phyloP scores from a whole-genome alignment of 2,113 vertebrate species.

The Conger conger region DNA sequence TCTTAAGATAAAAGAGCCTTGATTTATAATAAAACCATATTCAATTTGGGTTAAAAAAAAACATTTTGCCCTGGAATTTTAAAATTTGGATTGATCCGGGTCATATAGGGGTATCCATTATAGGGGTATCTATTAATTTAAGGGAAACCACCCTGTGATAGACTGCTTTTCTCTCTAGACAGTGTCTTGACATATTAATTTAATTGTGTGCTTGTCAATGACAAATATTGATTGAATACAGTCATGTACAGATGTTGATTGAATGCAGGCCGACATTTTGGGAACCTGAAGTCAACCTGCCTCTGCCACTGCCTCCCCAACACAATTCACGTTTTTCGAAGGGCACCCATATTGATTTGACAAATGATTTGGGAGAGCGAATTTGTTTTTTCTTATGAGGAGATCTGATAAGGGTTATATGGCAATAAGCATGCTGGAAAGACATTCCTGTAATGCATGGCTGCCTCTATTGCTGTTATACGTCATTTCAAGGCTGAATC shows the following conservation, averaged over 20 bases:
- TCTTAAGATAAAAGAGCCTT: not conserved
- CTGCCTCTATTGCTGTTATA: slow-evolving; percentile 5
- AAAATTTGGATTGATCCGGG: not conserved
- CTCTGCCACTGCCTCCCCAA: not conserved
- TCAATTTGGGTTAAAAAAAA: not conserved
- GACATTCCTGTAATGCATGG: slow-evolving; percentile 29
- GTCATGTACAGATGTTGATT: not conserved
- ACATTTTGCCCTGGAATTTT: not conserved
- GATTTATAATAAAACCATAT: not conserved
- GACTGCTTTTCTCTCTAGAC: not conserved
- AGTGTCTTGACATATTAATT: not conserved
- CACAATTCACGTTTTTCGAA: not conserved
- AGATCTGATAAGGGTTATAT: not conserved
- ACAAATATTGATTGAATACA: too few relatives aligned
- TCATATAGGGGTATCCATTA: too few relatives aligned
- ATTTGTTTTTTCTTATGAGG: slow-evolving; percentile 24
- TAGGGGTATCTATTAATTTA: too few relatives aligned
- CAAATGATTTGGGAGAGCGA: slow-evolving; percentile 16
- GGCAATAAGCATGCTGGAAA: slow-evolving; percentile 25
- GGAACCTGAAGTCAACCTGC: not conserved
- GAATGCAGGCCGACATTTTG: not conserved
- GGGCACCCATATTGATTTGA: not conserved
- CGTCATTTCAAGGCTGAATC: slow-evolving; percentile 22
- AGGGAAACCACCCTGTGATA: not conserved
- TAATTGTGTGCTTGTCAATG: not conserved